phyloP scores from a whole-genome alignment of 2,797 vertebrate genomes.

The Sarcoramphus papa region DNA sequence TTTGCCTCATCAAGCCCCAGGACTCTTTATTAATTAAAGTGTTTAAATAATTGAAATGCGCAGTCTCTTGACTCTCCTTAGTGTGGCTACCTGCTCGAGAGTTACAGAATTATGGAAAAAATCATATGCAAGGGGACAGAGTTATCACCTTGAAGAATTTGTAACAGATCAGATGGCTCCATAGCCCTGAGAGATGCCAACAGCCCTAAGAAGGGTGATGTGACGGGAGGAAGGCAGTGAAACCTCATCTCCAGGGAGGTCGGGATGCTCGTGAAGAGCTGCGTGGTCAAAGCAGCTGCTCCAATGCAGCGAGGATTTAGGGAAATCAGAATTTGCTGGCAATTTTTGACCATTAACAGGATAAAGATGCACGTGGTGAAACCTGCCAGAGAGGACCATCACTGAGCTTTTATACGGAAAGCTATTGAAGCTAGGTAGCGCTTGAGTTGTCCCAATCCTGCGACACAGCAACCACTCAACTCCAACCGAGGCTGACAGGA shows the following conservation, averaged over 20 bases:
- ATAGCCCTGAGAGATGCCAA: not conserved
- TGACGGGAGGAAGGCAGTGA: not conserved
- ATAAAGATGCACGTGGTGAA: not conserved
- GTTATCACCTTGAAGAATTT: not conserved
- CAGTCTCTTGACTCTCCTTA: not conserved
- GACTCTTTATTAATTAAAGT: slow-evolving; percentile 15
- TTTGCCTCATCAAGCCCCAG: not conserved
- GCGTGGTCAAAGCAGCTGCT: not conserved
- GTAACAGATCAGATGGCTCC: accelerated
- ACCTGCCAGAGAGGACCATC: not conserved
- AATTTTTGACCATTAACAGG: not conserved
- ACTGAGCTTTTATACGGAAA: not conserved
- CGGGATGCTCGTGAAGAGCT: not conserved
- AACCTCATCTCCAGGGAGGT: not conserved
- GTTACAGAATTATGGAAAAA: not conserved
- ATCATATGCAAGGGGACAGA: not conserved
- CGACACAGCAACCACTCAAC: not conserved
- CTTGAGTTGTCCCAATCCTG: not conserved
- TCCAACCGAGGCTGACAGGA: not conserved
- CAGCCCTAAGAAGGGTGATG: not conserved
- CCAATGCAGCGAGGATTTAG: not conserved
- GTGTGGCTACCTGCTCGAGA: not conserved
- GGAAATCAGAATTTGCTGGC: not conserved
- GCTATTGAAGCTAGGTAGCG: not conserved
- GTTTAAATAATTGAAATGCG: not conserved